phyloP scores from a whole-genome alignment of 2,113 vertebrate genomes.

The Gambusia holbrooki region DNA sequence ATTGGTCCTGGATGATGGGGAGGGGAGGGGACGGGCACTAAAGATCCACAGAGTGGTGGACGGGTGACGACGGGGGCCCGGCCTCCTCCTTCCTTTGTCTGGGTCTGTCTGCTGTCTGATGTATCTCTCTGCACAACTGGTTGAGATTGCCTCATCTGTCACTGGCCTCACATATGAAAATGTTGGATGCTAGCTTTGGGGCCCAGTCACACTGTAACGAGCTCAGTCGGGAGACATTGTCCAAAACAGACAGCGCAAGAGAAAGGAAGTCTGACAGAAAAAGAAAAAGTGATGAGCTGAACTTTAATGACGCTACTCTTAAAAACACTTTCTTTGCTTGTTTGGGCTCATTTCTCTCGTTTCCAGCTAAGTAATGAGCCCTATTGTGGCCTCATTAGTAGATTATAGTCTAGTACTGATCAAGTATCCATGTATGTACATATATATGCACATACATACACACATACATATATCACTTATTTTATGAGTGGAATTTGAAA shows the following conservation, averaged over 20 bases:
- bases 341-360: background rate
- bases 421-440: background rate
- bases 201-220: conserved; percentile 65
- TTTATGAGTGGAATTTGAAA: conserved; percentile 29
- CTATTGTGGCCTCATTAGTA: conserved; percentile 1
- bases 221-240: conserved; percentile 66
- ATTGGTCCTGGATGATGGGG: conserved; percentile 55
- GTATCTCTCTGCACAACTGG: conserved; percentile 78
- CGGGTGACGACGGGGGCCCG: conserved; percentile 59
- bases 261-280: conserved; percentile 8
- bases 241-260: conserved; percentile 23
- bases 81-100: conserved; percentile 70
- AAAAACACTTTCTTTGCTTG: background rate
- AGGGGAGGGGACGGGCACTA: conserved; percentile 42
- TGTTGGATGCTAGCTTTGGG: conserved; percentile 68
- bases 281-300: background rate
- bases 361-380: conserved; percentile 24
- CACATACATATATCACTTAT: conserved; percentile 2
- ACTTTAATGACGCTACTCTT: conserved; percentile 17
- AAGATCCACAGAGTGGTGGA: conserved; percentile 34
- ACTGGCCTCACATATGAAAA: conserved; percentile 76
- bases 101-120: conserved; percentile 79
- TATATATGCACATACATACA: too few species aligned
- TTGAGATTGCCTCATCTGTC: conserved; percentile 85
- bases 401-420: conserved; percentile 6